Base-by-base conservation (phyloP, 2,113 vertebrate genomes). In the Myanophis thanlyinensis region DNA sequence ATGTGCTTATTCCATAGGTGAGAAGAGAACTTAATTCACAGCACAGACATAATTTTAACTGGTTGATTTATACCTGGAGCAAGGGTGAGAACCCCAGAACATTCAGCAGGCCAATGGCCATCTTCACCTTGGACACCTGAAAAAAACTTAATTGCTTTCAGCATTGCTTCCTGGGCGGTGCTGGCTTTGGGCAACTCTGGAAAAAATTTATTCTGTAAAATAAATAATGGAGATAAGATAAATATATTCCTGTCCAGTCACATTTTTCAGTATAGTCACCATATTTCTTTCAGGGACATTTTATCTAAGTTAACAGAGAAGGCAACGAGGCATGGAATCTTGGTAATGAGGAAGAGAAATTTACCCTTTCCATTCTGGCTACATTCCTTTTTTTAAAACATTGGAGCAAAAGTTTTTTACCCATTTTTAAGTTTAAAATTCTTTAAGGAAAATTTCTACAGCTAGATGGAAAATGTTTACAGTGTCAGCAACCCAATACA, bases 31-130 rank as follows among this genome's bases (percentile, higher is more conserved):
- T 87, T 87, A 27, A 46, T 85, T 47, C 84, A 80, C 44, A 85
- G 84, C 23, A 30, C 46, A 49, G 85, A 30, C 46, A 51, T 51
- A 49, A 51, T 30, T 30, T 51, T 87, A 51, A 18, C 85, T 49
- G 27, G 46, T 48, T 49, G 27, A 48, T 49, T 49, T 0, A 1
- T 94, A 99, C 99, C 99, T 97, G 99, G 98, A 91, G 99, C 96
- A 88, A 99, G 97, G 95, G 99, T 99, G 44, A 99, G 98, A 0
- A 99, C 98, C 12, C 99, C 99, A 0, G 99, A 99, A 0, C 99
- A 99, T 95, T 99, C 99, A 0, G 98, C 98, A 0, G 99, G 96
- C 99, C 99, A 99, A 96, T 99, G 99, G 6, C 99, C 99, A 1
- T 99, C 99, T 94, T 99, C 99, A 0, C 98, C 98, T 95, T 99